Conservation (phyloP, 2,797 vertebrate species). For the Neosalanx taihuensis region DNA sequence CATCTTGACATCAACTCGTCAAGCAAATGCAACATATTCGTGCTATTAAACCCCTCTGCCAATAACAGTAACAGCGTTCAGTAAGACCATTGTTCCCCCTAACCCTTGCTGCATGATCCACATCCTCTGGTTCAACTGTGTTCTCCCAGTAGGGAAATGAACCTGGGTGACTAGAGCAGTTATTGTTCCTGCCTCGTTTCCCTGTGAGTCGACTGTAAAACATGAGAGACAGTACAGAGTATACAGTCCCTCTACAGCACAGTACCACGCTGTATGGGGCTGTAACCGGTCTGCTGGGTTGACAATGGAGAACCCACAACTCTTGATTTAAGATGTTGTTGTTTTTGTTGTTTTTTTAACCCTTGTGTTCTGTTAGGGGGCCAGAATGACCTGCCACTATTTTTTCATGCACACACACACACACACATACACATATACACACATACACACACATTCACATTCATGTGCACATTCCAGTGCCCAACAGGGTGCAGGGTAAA, state of each 20-base stretch:
- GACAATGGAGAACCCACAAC: background rate
- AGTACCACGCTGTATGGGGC: background rate
- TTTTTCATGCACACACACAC: no score
- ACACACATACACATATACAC: no score
- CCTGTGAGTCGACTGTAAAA: background rate
- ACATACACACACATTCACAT: no score
- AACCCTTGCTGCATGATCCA: background rate
- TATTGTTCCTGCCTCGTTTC: background rate
- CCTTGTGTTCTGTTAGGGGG: no score
- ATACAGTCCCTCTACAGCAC: background rate
- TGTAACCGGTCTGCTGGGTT: background rate
- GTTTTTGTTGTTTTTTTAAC: background rate
- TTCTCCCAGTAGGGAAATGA: background rate
- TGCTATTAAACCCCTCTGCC: slow-evolving; percentile 5
- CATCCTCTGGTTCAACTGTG: slow-evolving; percentile 21
- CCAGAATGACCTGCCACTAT: no score
- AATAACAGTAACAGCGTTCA: background rate
- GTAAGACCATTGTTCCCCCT: slow-evolving; percentile 12
- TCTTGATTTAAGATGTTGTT: background rate
- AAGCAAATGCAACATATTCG: background rate
- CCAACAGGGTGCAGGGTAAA: no score
- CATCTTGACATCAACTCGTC: background rate
- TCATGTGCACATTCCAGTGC: no score
- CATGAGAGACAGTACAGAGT: background rate
- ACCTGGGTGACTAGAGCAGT: background rate